A percentile compares a stretch with the other conserved stretches of the same genome.
These are phyloP conservation scores for Exocentrus adspersus DNA, from an alignment of 2,888 invertebrate genomes.

Conservation along the genomic window DNA sequence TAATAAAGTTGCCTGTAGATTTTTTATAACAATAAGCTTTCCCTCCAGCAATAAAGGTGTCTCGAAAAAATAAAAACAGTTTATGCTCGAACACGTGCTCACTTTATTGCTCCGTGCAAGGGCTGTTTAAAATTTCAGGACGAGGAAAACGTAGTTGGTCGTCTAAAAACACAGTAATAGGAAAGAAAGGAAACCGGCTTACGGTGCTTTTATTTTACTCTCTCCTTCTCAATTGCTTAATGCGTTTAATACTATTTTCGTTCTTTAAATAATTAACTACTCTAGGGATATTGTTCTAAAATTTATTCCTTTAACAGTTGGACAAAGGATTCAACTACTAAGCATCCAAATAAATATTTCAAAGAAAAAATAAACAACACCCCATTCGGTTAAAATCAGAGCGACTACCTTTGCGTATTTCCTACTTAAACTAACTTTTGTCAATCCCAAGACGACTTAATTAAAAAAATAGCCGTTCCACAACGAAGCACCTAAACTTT, in stretches of 20 bases:
- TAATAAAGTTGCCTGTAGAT: conserved; percentile 43
- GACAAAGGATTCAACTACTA: no score
- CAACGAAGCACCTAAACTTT: background rate
- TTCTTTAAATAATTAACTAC: conserved; percentile 14
- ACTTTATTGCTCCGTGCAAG: conserved; percentile 51
- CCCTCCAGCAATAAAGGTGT: conserved; percentile 44
- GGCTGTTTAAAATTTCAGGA: conserved; percentile 55
- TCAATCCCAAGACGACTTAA: conserved; percentile 1
- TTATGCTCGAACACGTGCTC: conserved; percentile 55
- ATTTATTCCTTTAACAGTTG: background rate
- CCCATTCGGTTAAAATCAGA: no score
- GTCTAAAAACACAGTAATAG: conserved; percentile 15
- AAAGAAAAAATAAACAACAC: no score
- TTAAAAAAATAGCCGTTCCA: background rate
- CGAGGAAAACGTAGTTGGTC: conserved; percentile 46
- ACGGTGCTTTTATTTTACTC: conserved; percentile 27
- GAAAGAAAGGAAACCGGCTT: conserved; percentile 20
- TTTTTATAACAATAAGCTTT: conserved; percentile 47
- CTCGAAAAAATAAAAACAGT: conserved; percentile 55
- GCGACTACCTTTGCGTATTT: background rate
- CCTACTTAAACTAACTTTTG: background rate
- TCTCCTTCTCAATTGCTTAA: conserved; percentile 20
- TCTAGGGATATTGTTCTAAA: background rate
- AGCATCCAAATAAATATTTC: no score
- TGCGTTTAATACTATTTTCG: conserved; percentile 24